Base-by-base conservation (phyloP, 2,888 invertebrate species). In the Lamproptera curius region DNA sequence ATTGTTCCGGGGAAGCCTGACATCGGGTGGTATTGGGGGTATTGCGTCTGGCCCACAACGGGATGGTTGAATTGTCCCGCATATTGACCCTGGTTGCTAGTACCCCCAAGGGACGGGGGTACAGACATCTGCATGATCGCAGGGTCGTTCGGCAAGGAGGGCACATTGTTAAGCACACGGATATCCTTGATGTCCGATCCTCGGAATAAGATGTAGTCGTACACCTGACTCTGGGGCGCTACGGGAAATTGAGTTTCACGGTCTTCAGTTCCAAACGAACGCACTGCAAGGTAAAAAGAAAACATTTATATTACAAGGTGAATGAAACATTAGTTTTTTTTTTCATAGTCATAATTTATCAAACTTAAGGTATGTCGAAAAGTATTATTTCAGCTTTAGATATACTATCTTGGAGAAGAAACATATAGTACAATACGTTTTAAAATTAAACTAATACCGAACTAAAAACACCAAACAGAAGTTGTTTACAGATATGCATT, bases 181-280 rank as follows among this genome's bases (percentile, higher is more conserved):
- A 99, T 96, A 80, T 99, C 99, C 89, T 99, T 99, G 72, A 99
- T 99, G 81, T 99, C 99, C 58, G 96, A 94, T 38, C 99, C 99
- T 61, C 98, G 92, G 88, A 99, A 99, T 63, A 99, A 91, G 70
- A 99, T 99, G 85, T 98, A 99, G 76, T 99, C 99, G 81, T 98
- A 99, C 46, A 99, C 95, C 83, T 99, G 98, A 86, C 96, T 97
- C 79, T 98, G 95, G 14, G 98, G 96, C 43, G 98, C 96, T 47
- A 99, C 97, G 53, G 97, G 97, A 74, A 94, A 95, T 72, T 96
- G 95, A 3, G 98, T 96, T 66, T 97, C 97, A 39, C 99, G 91
- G 75, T 99, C 98, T 87, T 99, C 99, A 31, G 99, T 99, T 46
- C 99, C 99, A 90, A 98, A 99, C 8, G 99, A 99, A 62, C 97